Percentiles rank a stretch among this genome's conserved stretches.
These are phyloP conservation scores for Diorhabda elongata DNA, from an alignment of 1,140 invertebrate genomes.

Conservation along the genomic window DNA sequence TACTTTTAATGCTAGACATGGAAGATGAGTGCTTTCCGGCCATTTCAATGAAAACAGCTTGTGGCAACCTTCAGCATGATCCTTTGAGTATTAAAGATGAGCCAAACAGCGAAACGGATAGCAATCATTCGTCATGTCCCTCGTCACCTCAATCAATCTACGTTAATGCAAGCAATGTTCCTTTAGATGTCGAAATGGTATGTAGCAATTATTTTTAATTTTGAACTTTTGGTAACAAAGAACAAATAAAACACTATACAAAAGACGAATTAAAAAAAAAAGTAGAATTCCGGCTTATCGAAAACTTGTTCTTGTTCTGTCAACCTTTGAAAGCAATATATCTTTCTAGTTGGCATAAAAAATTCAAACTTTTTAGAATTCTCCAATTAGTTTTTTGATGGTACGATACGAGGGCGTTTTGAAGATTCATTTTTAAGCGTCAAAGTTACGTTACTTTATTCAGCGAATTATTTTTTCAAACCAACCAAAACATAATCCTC, in stretches of 20 bases:
- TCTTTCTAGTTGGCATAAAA: background rate
- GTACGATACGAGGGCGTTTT: too few relatives aligned
- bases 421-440: too few relatives aligned
- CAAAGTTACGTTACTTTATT: too few relatives aligned
- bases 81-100: slow-evolving; percentile 63
- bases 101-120: slow-evolving; percentile 61
- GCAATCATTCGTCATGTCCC: slow-evolving; percentile 63
- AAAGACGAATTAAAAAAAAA: too few relatives aligned
- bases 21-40: slow-evolving; percentile 77
- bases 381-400: too few relatives aligned
- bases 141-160: slow-evolving; percentile 53
- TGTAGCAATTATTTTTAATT: background rate
- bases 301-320: too few relatives aligned
- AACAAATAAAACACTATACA: too few relatives aligned
- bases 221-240: too few relatives aligned
- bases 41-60: slow-evolving; percentile 62
- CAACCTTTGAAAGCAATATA: background rate
- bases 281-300: too few relatives aligned
- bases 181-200: slow-evolving; percentile 37
- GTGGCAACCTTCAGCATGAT: slow-evolving; percentile 40
- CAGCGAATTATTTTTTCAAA: too few relatives aligned
- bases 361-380: too few relatives aligned
- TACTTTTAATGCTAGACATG: slow-evolving; percentile 60
- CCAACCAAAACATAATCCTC: too few relatives aligned
- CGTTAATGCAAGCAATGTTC: slow-evolving; percentile 33